phyloP scores from a whole-genome alignment of 2,113 vertebrate species.

The Corvus moneduloides region DNA sequence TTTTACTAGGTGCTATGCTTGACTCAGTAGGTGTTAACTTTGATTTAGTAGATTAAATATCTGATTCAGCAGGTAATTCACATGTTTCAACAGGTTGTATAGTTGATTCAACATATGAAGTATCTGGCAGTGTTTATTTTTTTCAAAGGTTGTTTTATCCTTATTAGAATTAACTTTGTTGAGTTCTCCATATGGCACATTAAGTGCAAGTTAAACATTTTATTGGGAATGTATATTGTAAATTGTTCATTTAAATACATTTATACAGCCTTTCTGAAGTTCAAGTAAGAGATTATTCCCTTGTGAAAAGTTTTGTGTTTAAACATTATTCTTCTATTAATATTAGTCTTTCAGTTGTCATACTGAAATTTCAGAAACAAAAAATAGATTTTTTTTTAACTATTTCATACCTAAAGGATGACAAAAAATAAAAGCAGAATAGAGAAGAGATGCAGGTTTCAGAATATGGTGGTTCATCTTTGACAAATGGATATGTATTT shows the following conservation, averaged over 20 bases:
- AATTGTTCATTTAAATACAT: conserved; percentile 8
- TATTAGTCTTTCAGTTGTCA: neutral
- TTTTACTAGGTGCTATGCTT: neutral
- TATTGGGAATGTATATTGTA: neutral
- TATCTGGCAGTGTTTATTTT: conserved; percentile 57
- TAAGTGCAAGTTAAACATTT: conserved; percentile 47
- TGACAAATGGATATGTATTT: neutral
- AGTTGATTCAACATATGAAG: conserved; percentile 16
- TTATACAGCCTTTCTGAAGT: neutral
- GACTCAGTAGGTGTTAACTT: neutral
- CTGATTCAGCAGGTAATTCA: conserved; percentile 63
- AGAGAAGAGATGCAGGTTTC: neutral
- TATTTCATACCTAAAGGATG: neutral
- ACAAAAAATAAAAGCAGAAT: neutral
- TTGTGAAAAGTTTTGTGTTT: neutral
- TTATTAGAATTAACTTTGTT: conserved; percentile 44
- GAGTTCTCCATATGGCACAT: neutral
- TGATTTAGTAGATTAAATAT: conserved; percentile 34
- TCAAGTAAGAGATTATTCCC: neutral
- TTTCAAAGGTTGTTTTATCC: conserved; percentile 49
- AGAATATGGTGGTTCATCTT: neutral
- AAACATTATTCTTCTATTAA: neutral
- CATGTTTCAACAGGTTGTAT: conserved; percentile 53
- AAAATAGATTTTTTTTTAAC: fast-evolving
- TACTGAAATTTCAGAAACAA: neutral